These are phyloP conservation scores for Caenorhabditis latens DNA, from an alignment of 1,140 invertebrate species.

Conservation along the genomic window DNA sequence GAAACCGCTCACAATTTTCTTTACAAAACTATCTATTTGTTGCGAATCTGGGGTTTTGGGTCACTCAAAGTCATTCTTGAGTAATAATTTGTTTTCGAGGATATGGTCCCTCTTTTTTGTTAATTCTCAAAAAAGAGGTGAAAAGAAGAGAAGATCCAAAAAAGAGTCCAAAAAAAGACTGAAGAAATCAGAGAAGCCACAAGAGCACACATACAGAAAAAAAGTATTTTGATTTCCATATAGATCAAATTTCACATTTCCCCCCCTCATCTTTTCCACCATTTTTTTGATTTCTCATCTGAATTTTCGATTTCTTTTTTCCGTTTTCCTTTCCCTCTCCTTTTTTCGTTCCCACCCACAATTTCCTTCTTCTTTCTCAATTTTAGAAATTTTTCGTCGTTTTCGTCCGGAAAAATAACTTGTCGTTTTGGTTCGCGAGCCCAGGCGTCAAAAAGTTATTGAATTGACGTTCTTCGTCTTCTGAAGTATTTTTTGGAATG, in stretches of 20 bases:
- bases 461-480: slow-evolving; percentile 20
- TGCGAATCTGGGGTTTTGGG: no score
- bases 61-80: no score
- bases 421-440: neutral
- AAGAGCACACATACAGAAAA: neutral
- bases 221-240: slow-evolving; percentile 23
- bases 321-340: neutral
- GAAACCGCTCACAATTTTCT: no score
- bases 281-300: slow-evolving; percentile 46
- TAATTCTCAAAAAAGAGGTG: neutral
- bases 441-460: slow-evolving; percentile 30
- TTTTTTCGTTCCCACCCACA: neutral
- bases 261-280: neutral
- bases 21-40: no score
- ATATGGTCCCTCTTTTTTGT: no score
- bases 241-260: slow-evolving; percentile 26
- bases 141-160: neutral
- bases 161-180: no score
- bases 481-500: neutral
- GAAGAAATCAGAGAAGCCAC: slow-evolving; percentile 14
- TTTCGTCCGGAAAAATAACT: slow-evolving; percentile 3
- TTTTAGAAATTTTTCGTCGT: neutral
- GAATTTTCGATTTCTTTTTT: slow-evolving; percentile 2
- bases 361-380: neutral
- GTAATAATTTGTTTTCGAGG: no score